phyloP scores from a whole-genome alignment of 64 coral and sea anemone genomes.

The Pocillopora damicornis region DNA sequence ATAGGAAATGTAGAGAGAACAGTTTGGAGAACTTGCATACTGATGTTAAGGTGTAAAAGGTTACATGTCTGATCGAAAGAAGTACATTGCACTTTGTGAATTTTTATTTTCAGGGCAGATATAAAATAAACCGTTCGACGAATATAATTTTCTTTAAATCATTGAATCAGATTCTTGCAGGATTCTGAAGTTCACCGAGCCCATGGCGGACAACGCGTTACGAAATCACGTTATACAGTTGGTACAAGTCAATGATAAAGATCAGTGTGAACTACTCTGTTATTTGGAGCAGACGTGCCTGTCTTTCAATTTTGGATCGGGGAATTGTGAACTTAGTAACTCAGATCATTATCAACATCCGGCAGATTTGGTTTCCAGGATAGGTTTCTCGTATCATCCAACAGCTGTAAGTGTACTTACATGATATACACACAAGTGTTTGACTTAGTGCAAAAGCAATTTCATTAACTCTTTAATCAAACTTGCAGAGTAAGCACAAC shows the following conservation, averaged over 20 bases:
- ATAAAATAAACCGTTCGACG: neutral
- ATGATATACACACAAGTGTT: neutral
- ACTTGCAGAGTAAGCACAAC: too few relatives aligned
- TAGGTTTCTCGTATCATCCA: neutral
- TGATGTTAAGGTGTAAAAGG: too few relatives aligned
- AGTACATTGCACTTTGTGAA: too few relatives aligned
- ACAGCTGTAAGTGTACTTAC: neutral
- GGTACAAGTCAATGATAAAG: neutral
- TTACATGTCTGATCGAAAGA: too few relatives aligned
- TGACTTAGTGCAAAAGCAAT: too few relatives aligned
- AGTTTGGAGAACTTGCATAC: too few relatives aligned
- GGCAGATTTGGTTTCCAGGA: neutral
- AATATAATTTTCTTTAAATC: neutral
- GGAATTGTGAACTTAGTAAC: constrained; percentile 4
- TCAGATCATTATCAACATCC: constrained; percentile 26
- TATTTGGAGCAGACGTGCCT: neutral
- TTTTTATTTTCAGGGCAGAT: too few relatives aligned
- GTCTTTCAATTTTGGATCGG: neutral
- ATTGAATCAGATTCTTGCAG: neutral
- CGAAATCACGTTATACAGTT: neutral
- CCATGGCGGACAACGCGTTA: neutral
- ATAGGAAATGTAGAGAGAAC: too few relatives aligned
- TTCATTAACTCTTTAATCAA: too few relatives aligned
- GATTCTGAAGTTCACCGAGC: neutral
- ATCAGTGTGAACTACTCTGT: neutral